phyloP scores from a whole-genome alignment of 2,797 vertebrate genomes.

The Gambusia yucatana region DNA sequence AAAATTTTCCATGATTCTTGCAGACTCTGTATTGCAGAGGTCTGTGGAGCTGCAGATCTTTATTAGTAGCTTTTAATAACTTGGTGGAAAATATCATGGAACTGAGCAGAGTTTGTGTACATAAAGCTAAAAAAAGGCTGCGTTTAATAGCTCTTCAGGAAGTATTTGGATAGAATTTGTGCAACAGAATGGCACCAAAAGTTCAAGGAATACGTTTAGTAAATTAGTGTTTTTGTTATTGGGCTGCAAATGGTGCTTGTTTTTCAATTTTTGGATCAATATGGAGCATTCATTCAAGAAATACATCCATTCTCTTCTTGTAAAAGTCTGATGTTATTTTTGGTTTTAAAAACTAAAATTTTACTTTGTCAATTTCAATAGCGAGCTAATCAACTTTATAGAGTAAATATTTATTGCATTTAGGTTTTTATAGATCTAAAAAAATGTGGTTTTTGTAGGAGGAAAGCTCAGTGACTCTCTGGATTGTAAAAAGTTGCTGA shows the following conservation, averaged over 20 bases:
- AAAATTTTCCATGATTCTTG: not conserved
- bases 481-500: not conserved
- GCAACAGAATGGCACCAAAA: not conserved
- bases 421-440: not conserved
- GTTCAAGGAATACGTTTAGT: not conserved
- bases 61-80: not conserved
- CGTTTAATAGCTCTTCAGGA: not conserved
- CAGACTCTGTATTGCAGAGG: not conserved
- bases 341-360: not conserved
- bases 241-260: not conserved
- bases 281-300: not conserved
- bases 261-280: not conserved
- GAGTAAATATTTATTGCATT: not conserved
- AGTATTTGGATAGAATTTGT: not conserved
- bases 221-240: not conserved
- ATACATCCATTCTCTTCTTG: not conserved
- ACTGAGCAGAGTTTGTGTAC: not conserved
- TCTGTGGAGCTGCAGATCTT: not conserved
- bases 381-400: not conserved
- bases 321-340: not conserved
- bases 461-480: not conserved
- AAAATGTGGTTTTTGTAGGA: not conserved
- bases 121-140: not conserved
- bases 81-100: slow-evolving; percentile 1
- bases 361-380: not conserved